phyloP scores from a whole-genome alignment of 1,140 invertebrate species.

The Carposina sasakii region DNA sequence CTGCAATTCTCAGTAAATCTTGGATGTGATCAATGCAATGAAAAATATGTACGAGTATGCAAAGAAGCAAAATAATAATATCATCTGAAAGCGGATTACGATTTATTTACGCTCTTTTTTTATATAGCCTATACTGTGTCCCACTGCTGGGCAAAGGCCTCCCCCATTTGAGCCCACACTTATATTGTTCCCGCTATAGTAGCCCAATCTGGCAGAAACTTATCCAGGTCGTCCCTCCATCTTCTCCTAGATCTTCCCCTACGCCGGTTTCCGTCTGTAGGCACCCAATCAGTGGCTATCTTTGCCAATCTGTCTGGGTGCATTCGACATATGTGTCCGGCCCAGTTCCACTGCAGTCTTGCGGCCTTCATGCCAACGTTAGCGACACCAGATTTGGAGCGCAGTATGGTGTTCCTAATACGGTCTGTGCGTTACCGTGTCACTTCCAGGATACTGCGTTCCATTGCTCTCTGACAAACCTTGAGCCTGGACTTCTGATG shows the following conservation, averaged over 20 bases:
- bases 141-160: not conserved
- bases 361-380: not conserved
- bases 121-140: not conserved
- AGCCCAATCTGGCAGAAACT: not conserved
- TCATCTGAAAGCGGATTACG: too few relatives aligned
- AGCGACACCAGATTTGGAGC: too few relatives aligned
- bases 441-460: too few relatives aligned
- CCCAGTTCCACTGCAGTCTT: not conserved
- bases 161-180: not conserved
- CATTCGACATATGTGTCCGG: constrained; percentile 3
- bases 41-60: too few relatives aligned
- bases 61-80: too few relatives aligned
- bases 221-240: not conserved
- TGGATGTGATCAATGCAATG: too few relatives aligned
- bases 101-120: too few relatives aligned
- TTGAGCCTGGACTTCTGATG: not conserved
- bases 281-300: not conserved
- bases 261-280: not conserved
- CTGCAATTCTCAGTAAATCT: too few relatives aligned
- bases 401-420: too few relatives aligned
- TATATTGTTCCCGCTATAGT: not conserved
- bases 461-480: constrained; percentile 1
- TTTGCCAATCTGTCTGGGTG: not conserved
- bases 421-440: too few relatives aligned
- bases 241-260: not conserved